Base-by-base conservation (phyloP, 2,113 vertebrate genomes). In the Saccopteryx leptura region DNA sequence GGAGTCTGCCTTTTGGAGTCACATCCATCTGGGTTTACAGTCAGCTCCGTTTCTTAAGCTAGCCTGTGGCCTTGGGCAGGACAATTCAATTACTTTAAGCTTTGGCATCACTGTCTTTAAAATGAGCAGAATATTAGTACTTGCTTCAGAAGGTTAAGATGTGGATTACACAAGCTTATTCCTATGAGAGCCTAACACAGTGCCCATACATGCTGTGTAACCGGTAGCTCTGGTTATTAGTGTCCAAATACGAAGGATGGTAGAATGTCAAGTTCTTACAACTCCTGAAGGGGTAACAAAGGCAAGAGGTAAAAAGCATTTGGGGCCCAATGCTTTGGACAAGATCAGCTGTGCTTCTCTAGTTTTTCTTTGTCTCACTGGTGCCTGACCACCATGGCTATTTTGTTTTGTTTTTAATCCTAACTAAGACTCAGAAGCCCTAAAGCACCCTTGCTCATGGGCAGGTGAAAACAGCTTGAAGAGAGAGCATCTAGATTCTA, bases 41-140 rank as follows among this genome's bases (percentile, higher is more conserved):
- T 72, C 92, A 86, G 63, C 52, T 58, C 14, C 31, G 1, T 76
- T 19, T 65, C 60, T 83, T 46, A 24, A 1, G 21, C 17, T 80
- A 80, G 78, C 46, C 24, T n/a, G 28, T 14, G 33, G 19, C 46
- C 58, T 87, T 60, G 1, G 13, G 50, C 23, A 83, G 58, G 66
- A 52, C 21, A 65, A 65, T n/a, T 39, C 21, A 82, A 60, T 19
- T 84, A 65, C 48, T 90, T 52, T 61, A 68, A 89, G 46, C 61
- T 80, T 81, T 9, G 13, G 56, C n/a, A 52, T 66, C 68, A 84
- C 83, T 18, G 26, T 94, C 87, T 95, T 76, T 50, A 76, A 75
- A 95, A 88, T 66, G 69, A 85, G 80, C 75, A 75, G 75, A 79
- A 54, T 74, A 63, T 58, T 69, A 93, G 21, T 28, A 72, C 60